A percentile compares a stretch with the other conserved stretches of the same genome.
Conservation (phyloP, 2,797 vertebrate species). For the Todus mexicanus region DNA sequence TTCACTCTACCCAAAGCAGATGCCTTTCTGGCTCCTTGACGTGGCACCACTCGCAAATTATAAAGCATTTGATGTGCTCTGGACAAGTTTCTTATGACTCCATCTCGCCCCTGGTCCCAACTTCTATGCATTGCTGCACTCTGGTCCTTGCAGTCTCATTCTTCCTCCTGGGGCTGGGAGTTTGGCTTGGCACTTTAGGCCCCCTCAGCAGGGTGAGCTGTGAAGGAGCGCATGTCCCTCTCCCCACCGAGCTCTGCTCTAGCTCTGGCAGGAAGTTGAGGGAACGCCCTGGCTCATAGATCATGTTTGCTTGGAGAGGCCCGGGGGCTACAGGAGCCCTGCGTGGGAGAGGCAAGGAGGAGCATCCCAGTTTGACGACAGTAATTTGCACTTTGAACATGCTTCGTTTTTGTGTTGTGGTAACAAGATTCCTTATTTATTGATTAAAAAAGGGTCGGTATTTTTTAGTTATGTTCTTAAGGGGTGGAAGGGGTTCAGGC, state of each 20-base stretch:
- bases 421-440: slow-evolving; percentile 82
- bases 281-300: slow-evolving; percentile 69
- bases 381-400: slow-evolving; percentile 83
- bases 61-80: slow-evolving; percentile 51
- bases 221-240: slow-evolving; percentile 44
- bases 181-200: slow-evolving; percentile 77
- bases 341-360: slow-evolving; percentile 69
- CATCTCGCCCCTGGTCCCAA: slow-evolving; percentile 47
- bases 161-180: slow-evolving; percentile 67
- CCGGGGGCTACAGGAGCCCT: slow-evolving; percentile 65
- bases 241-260: slow-evolving; percentile 20
- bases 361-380: slow-evolving; percentile 75
- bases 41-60: slow-evolving; percentile 19
- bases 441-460: slow-evolving; percentile 72
- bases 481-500: slow-evolving; percentile 55
- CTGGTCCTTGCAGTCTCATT: slow-evolving; percentile 54
- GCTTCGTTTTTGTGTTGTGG: slow-evolving; percentile 79
- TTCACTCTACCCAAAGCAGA: slow-evolving; percentile 45
- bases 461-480: slow-evolving; percentile 62
- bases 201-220: slow-evolving; percentile 68
- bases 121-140: slow-evolving; percentile 66
- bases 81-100: slow-evolving; percentile 63
- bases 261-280: slow-evolving; percentile 58
- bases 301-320: slow-evolving; percentile 71
- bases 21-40: slow-evolving; percentile 53